Base-by-base conservation (phyloP, 2,888 invertebrate genomes). In the Galerucella nymphaeae region DNA sequence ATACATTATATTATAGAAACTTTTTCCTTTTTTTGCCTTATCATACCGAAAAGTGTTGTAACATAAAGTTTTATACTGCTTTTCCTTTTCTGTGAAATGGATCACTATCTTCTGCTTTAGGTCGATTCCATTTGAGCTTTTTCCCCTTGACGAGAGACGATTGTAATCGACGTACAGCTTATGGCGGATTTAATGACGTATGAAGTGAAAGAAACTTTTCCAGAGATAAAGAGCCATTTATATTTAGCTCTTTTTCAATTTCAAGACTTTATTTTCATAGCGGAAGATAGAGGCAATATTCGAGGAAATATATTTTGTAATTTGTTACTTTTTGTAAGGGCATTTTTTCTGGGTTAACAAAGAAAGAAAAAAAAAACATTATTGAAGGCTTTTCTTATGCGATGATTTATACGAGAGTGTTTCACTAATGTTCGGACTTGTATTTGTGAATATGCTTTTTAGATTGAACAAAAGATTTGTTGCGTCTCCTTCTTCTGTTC, bases 181-280 rank as follows among this genome's bases (percentile, higher is more conserved):
- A 69, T 69, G 68, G 66, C 58, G 66, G 68, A 62, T 62, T 69
- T 69, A 69, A 69, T 69, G 62, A 41, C 62, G 62, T 69, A 69
- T 69, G 45, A 67, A 67, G 68, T 55, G 68, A 69, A 62, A 50
- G 68, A 69, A 62, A 61, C 53, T 23, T 50, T 48, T 16, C 45
- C 18, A 45, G 61, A 58, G 58, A 53, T 30, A 58, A 13, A 58
- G 20, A 58, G 58, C 13, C 23, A 58, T 58, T 58, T 58, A 58
- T 58, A 30, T 58, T 23, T 30, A 23, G 58, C 14, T 23, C 58
- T 58, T 58, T 58, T 58, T 58, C 20, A 58, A 30, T 58, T 58
- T 58, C 2, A 38, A 38, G 30, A 38, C 30, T 38, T 38, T 38
- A 38, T 38, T 38, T 38, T 38, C 6, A 8, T 38, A 8, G 30